Percentiles rank a stretch among this genome's conserved stretches.
Evolutionary conservation across 2,113 vertebrate species (phyloP).

Genomic region (Chascanopsetta lugubris): DNA sequence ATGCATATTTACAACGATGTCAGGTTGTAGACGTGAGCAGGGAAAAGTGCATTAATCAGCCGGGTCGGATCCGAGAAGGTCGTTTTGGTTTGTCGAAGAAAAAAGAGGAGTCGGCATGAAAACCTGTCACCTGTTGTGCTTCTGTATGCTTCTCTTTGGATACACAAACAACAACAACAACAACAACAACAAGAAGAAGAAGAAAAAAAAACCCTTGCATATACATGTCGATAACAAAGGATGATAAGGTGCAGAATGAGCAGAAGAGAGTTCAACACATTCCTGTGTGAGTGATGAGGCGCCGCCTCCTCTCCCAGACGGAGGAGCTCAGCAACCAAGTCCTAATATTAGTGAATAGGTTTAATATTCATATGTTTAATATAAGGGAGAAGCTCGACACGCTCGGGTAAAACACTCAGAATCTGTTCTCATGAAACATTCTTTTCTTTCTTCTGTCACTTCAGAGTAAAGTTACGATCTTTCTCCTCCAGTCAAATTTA

Average conservation of each 20-base stretch:
- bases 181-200: too few species aligned
- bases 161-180: not conserved
- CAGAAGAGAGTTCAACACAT: constrained; percentile 27
- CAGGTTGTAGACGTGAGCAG: constrained; percentile 52
- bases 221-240: constrained; percentile 3
- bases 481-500: too few species aligned
- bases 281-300: constrained; percentile 26
- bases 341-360: too few species aligned
- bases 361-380: too few species aligned
- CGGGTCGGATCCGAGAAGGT: constrained; percentile 13
- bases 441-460: too few species aligned
- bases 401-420: too few species aligned
- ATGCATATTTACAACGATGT: constrained; percentile 63
- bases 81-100: constrained; percentile 29
- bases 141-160: constrained; percentile 42
- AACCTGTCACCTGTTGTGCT: constrained; percentile 30
- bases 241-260: constrained; percentile 21
- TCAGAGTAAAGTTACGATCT: too few species aligned
- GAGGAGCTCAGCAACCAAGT: too few species aligned
- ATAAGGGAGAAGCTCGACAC: too few species aligned
- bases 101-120: not conserved
- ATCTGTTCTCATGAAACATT: too few species aligned
- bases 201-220: too few species aligned
- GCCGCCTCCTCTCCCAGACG: too few species aligned
- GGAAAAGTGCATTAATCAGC: constrained; percentile 43